Evolutionary conservation across 1,140 invertebrate genomes (phyloP).

Genomic region (Drosophila orosa): DNA sequence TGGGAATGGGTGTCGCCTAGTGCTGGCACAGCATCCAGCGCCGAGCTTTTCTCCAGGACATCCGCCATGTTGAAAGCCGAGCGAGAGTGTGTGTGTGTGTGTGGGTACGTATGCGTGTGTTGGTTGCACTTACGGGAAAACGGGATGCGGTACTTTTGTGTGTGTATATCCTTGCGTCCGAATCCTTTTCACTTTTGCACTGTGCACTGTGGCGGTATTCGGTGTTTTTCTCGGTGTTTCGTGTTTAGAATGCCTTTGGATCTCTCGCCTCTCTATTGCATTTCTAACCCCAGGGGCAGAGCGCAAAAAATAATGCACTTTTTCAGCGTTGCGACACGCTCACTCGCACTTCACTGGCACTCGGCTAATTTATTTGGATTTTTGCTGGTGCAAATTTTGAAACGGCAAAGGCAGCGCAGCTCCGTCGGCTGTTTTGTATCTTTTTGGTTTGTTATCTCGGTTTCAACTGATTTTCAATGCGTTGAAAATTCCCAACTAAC

Average conservation of each 20-base stretch:
- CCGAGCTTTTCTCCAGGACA: slow-evolving; percentile 83
- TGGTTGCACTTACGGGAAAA: slow-evolving; percentile 60
- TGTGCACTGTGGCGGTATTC: slow-evolving; percentile 11
- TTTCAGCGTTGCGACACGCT: slow-evolving; percentile 8
- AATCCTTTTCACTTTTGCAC: slow-evolving; percentile 46
- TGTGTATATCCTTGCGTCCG: slow-evolving; percentile 44
- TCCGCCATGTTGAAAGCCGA: slow-evolving; percentile 80
- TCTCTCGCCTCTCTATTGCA: slow-evolving; percentile 21
- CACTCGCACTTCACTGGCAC: slow-evolving; percentile 48
- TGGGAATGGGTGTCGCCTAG: slow-evolving; percentile 46
- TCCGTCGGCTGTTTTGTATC: slow-evolving; percentile 56
- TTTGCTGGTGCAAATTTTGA: slow-evolving; percentile 34
- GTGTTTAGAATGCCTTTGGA: slow-evolving; percentile 29
- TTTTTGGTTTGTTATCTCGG: slow-evolving; percentile 80
- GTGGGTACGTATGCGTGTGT: slow-evolving; percentile 18
- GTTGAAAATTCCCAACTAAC: slow-evolving; percentile 77
- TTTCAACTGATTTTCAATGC: slow-evolving; percentile 78
- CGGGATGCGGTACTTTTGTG: slow-evolving; percentile 48
- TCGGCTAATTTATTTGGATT: slow-evolving; percentile 42
- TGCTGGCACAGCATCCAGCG: slow-evolving; percentile 72
- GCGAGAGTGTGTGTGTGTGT: slow-evolving; percentile 46
- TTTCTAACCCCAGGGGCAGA: slow-evolving; percentile 10
- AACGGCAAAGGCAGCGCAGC: slow-evolving; percentile 43
- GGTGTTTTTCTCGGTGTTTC: slow-evolving; percentile 4
- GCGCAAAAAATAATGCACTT: slow-evolving; percentile 1